Evolutionary conservation across 2,888 invertebrate species (phyloP), one percentile per base, ranked within the genome.

Genomic region (Tuberolachnus salignus): DNA sequence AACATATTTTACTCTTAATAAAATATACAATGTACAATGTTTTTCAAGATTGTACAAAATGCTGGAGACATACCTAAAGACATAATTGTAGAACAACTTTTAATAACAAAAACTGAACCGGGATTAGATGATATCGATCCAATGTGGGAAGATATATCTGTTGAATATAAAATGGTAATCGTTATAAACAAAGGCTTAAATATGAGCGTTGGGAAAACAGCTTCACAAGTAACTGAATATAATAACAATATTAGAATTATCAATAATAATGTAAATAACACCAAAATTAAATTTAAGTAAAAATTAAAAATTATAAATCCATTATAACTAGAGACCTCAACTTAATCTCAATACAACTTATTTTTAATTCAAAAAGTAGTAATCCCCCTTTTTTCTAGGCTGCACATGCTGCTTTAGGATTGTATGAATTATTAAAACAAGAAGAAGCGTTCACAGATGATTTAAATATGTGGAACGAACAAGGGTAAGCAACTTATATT

Each of bases 131-230:
- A 78, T 1, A 49, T 34, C 11, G 75, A 67, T 78, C 14, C 13
- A 21, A 46, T 67, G 8, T 78, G 75, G 75, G 67, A 67, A 34
- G 75, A 78, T 21, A 19, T 78, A 34, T 21, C 19, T 11, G 23
- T n/a, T 14, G 0, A 49, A 1, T 14, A 59, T 64, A 78, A 78
- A 67, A 78, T 78, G 75, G 67, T 78, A 21, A 78, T 78, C 11
- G 75, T 78, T n/a, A 67, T 78, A 11, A 78, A 78, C 21, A 21
- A 1, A 8, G 57, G 59, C 3, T 19, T 78, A 13, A 78, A 78
- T 14, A 78, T 78, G 75, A 34, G 75, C 21, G 16, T 49, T n/a
- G 75, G 75, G 11, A 78, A 78, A 13, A 78, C 59, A 34, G 75
- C 75, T 11, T 59, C 75, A 11, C 75, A 78, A 57, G 75, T 78